Percentiles rank a stretch among this genome's conserved stretches.
Evolutionary conservation across 2,888 invertebrate genomes (phyloP).

Genomic region (Nematopogon swammerdamellus): DNA sequence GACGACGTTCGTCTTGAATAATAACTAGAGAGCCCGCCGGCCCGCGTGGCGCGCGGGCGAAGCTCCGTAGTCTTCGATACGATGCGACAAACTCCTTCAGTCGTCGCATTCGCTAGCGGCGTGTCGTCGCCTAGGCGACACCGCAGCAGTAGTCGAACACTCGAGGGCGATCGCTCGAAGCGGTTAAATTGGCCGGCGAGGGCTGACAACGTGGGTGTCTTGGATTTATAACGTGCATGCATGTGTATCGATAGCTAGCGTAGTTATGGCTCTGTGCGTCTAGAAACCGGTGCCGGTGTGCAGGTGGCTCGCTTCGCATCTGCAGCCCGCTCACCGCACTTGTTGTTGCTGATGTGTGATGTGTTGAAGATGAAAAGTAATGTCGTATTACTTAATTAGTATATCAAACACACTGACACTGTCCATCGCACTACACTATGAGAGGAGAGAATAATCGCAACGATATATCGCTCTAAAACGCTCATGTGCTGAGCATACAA

Average conservation of each 20-base stretch:
- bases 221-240: neutral
- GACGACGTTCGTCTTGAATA: slow-evolving; percentile 39
- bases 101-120: neutral
- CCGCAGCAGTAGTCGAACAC: neutral
- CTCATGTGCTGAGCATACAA: too few relatives aligned
- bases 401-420: too few relatives aligned
- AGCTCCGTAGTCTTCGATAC: neutral
- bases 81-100: neutral
- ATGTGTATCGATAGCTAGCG: neutral
- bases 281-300: too few relatives aligned
- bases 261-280: neutral
- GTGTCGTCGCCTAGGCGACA: neutral
- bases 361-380: too few relatives aligned
- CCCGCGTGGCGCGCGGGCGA: neutral
- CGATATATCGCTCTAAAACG: too few relatives aligned
- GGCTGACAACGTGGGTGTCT: neutral
- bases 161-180: too few relatives aligned
- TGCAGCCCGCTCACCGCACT: too few relatives aligned
- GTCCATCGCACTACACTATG: too few relatives aligned
- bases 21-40: slow-evolving; percentile 26
- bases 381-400: too few relatives aligned
- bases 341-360: too few relatives aligned
- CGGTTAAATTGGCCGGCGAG: neutral
- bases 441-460: too few relatives aligned
- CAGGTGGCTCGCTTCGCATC: too few relatives aligned